phyloP scores from a whole-genome alignment of 1,140 invertebrate species.

The Neodiprion fabricii region DNA sequence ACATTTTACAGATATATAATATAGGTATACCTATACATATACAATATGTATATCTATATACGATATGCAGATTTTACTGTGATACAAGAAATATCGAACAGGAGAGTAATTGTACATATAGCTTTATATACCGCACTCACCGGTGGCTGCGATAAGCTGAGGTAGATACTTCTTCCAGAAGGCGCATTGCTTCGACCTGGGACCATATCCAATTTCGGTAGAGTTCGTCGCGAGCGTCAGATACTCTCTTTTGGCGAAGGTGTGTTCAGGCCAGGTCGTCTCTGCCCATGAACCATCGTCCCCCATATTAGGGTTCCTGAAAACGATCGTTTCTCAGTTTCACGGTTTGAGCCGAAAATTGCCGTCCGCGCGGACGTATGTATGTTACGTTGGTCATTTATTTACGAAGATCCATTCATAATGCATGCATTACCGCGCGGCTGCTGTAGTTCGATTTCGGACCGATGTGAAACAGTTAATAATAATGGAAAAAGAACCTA shows the following conservation, averaged over 20 bases:
- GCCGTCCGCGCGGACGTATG: background rate
- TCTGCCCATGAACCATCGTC: constrained; percentile 71
- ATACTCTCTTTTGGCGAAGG: constrained; percentile 82
- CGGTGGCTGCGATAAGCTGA: constrained; percentile 78
- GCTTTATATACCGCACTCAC: constrained; percentile 57
- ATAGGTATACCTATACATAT: background rate
- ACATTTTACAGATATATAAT: background rate
- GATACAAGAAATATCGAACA: background rate
- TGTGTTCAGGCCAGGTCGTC: constrained; percentile 87
- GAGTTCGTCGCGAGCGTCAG: constrained; percentile 83
- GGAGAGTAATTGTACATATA: too few species aligned
- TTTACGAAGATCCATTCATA: background rate
- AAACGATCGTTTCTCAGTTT: constrained; percentile 23
- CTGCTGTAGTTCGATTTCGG: too few species aligned
- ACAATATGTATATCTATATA: background rate
- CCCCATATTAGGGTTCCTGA: constrained; percentile 72
- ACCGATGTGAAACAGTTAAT: too few species aligned
- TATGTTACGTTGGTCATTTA: background rate
- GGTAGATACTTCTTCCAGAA: constrained; percentile 97
- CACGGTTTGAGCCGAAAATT: background rate
- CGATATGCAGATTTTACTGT: background rate
- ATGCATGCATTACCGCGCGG: too few species aligned
- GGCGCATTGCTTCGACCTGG: constrained; percentile 88
- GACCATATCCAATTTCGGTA: constrained; percentile 82
- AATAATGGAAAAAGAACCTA: too few species aligned